Evolutionary conservation across 2,888 invertebrate genomes (phyloP).

Genomic region (Thera obeliscata): DNA sequence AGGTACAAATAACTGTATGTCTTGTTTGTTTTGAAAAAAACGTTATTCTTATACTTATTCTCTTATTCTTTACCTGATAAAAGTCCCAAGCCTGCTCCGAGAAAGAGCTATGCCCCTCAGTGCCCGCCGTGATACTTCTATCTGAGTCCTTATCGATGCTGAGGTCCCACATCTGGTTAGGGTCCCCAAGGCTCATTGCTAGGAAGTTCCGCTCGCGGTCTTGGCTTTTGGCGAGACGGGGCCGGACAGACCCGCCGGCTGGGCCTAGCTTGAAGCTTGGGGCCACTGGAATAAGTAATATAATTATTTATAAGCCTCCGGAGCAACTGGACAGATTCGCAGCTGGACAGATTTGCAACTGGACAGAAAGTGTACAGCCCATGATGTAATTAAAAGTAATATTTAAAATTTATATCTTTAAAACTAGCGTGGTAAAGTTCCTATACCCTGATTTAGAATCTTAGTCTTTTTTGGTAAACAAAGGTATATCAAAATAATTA

Average conservation of each 20-base stretch:
- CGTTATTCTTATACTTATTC: too few species aligned
- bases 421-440: too few species aligned
- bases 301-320: neutral
- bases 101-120: conserved; percentile 91
- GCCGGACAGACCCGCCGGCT: conserved; percentile 74
- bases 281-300: conserved; percentile 57
- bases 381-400: too few species aligned
- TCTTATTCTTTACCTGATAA: conserved; percentile 88
- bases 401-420: too few species aligned
- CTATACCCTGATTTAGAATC: too few species aligned
- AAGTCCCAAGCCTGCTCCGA: conserved; percentile 98
- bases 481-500: too few species aligned
- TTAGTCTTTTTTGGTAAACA: too few species aligned
- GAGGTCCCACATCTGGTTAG: conserved; percentile 74
- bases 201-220: conserved; percentile 70
- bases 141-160: conserved; percentile 81
- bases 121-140: conserved; percentile 86
- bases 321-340: too few species aligned
- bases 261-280: conserved; percentile 88
- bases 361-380: too few species aligned
- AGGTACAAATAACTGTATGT: too few species aligned
- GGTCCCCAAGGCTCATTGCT: conserved; percentile 73
- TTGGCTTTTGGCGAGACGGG: conserved; percentile 65
- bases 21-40: too few species aligned
- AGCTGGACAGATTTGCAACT: too few species aligned